Conservation (phyloP, 2,113 vertebrate genomes). For the Andinoacara biseriatus region DNA sequence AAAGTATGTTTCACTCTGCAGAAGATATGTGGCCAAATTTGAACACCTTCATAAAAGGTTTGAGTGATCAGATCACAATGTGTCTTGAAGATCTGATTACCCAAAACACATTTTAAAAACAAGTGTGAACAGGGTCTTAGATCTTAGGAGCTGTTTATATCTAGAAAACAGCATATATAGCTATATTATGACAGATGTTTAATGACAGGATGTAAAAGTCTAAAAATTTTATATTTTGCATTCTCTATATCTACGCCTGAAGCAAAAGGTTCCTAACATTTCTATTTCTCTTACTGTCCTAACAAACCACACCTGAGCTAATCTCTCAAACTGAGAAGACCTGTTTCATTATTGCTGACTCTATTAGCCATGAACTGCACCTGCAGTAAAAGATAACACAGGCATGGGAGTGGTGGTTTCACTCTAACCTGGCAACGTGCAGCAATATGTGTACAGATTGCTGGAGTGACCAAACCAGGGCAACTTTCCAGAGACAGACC, state of each 20-base stretch:
- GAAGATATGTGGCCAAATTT: too few relatives aligned
- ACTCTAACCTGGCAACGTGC: slow-evolving; percentile 84
- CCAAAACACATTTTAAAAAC: neutral
- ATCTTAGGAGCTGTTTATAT: neutral
- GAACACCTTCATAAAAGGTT: too few relatives aligned
- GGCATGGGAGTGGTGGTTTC: neutral
- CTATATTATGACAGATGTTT: neutral
- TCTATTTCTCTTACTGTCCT: too few relatives aligned
- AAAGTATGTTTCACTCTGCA: too few relatives aligned
- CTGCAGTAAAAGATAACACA: neutral
- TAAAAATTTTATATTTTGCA: too few relatives aligned
- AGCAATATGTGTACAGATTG: slow-evolving; percentile 77
- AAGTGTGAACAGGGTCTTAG: neutral
- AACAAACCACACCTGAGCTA: too few relatives aligned
- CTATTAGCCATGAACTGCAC: neutral
- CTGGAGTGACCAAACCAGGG: slow-evolving; percentile 74
- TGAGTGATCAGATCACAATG: neutral
- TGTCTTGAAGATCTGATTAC: neutral
- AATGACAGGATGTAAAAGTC: neutral
- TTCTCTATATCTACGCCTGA: neutral
- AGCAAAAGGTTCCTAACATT: too few relatives aligned
- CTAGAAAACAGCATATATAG: neutral
- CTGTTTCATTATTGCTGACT: too few relatives aligned
- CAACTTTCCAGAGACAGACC: slow-evolving; percentile 78
- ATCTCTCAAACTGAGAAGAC: too few relatives aligned